Base-by-base conservation (phyloP, 2,113 vertebrate species). In the Patagioenas fasciata region DNA sequence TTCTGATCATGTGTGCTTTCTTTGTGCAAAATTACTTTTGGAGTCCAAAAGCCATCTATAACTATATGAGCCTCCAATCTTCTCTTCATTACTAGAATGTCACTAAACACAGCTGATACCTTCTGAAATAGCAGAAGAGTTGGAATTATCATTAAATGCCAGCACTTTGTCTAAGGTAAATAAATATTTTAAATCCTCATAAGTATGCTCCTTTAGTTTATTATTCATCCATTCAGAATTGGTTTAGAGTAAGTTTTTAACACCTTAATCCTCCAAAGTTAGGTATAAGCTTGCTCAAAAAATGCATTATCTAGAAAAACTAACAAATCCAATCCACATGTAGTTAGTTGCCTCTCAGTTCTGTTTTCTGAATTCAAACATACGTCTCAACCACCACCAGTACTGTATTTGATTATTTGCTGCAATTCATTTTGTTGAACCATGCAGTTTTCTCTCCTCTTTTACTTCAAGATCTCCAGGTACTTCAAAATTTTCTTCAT, bases 141-240 rank as follows among this genome's bases (percentile, higher is more conserved):
- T 84, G 72, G 56, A 92, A 95, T 84, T 70, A 70, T 42, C 11
- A 58, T 88, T 89, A 89, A 85, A 91, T 85, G 38, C 7, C 66
- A 62, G 31, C 66, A 58, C 11, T 19, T 10, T n/a, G 10, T 72
- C 53, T 58, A 72, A 82, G 28, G 36, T 72, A 29, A 93, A 92
- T 67, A 95, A 81, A 92, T 91, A 89, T 66, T 86, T 94, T 65
- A 95, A 92, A 81, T 65, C 69, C 62, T 87, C 11, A 1, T 56
- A 86, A 64, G 44, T 48, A 80, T 65, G 42, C 10, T 58, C 38
- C 53, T 92, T 53, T 79, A 62, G 32, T 91, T 87, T 53, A 91
- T 90, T 85, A 80, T 82, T 84, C 66, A 81, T 64, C 78, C n/a
- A 75, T 81, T 75, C 78, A 79, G 32, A 87, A 69, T 13, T 79